Evolutionary conservation across 2,113 vertebrate species (phyloP).

Genomic region (Prunella fulvescens): DNA sequence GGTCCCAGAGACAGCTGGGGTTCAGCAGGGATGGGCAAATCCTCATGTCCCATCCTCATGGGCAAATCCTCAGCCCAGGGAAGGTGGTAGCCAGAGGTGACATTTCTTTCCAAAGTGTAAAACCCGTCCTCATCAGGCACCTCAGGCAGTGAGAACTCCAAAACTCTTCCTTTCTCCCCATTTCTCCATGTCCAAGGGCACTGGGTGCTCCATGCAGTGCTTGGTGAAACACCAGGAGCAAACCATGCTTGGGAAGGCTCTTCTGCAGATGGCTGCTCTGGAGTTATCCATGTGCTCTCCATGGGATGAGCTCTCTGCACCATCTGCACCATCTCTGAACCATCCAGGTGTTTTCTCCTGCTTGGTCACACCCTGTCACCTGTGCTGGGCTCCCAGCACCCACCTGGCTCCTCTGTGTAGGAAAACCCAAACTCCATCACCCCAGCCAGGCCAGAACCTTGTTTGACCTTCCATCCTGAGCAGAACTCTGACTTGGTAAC

Average conservation of each 20-base stretch:
- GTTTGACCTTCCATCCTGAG: not conserved
- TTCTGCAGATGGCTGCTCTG: not conserved
- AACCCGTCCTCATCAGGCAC: not conserved
- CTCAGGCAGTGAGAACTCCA: not conserved
- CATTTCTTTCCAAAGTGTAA: not conserved
- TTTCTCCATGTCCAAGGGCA: not conserved
- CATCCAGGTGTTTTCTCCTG: not conserved
- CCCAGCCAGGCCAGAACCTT: not conserved
- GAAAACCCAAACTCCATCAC: not conserved
- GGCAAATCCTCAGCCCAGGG: not conserved
- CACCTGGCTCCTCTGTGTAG: not conserved
- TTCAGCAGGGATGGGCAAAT: not conserved
- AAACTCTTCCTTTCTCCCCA: not conserved
- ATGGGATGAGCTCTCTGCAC: not conserved
- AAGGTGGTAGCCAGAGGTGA: not conserved
- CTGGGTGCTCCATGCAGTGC: too few relatives aligned
- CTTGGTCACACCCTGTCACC: not conserved
- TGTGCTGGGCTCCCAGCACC: not conserved
- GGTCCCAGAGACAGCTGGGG: fast-evolving
- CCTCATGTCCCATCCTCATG: too few relatives aligned
- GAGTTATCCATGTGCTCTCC: not conserved
- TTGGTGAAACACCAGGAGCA: not conserved
- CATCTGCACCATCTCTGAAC: not conserved
- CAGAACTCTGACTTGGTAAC: not conserved
- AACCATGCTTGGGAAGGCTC: fast-evolving